Evolutionary conservation across 2,797 vertebrate genomes (phyloP).

Genomic region (Buceros bicornis): DNA sequence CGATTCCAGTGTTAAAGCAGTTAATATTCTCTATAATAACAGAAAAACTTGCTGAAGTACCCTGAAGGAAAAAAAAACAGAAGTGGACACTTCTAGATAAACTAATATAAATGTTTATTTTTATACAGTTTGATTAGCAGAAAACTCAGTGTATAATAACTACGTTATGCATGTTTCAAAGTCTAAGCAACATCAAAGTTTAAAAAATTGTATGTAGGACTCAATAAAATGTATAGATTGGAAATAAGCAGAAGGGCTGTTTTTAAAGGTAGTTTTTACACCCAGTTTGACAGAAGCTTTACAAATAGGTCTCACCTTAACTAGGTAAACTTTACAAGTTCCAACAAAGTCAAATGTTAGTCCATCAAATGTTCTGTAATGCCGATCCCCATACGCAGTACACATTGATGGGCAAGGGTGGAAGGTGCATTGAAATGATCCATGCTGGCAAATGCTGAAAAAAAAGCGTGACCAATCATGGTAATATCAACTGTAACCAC

Average conservation of each 20-base stretch:
- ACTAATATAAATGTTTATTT: background rate
- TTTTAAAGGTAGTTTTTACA: background rate
- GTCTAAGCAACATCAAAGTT: background rate
- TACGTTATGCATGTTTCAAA: background rate
- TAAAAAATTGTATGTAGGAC: background rate
- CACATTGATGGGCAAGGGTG: slow-evolving; percentile 94
- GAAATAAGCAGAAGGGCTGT: background rate
- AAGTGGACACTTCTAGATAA: background rate
- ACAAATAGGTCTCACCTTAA: slow-evolving; percentile 86
- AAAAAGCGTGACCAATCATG: slow-evolving; percentile 68
- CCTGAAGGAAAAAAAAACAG: slow-evolving; percentile 77
- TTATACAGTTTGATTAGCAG: background rate
- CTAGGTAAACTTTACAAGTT: slow-evolving; percentile 90
- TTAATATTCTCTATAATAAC: slow-evolving; percentile 90
- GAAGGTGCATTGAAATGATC: slow-evolving; percentile 91
- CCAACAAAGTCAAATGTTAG: slow-evolving; percentile 93
- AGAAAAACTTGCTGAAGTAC: slow-evolving; percentile 85
- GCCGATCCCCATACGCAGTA: slow-evolving; percentile 91
- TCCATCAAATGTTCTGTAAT: slow-evolving; percentile 95
- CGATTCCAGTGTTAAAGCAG: slow-evolving; percentile 89
- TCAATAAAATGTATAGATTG: background rate
- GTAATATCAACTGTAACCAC: background rate
- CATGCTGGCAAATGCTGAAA: slow-evolving; percentile 91
- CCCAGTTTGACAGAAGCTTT: background rate
- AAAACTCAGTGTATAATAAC: background rate